Conservation (phyloP, 2,113 vertebrate species). For the Tonatia bakeri region DNA sequence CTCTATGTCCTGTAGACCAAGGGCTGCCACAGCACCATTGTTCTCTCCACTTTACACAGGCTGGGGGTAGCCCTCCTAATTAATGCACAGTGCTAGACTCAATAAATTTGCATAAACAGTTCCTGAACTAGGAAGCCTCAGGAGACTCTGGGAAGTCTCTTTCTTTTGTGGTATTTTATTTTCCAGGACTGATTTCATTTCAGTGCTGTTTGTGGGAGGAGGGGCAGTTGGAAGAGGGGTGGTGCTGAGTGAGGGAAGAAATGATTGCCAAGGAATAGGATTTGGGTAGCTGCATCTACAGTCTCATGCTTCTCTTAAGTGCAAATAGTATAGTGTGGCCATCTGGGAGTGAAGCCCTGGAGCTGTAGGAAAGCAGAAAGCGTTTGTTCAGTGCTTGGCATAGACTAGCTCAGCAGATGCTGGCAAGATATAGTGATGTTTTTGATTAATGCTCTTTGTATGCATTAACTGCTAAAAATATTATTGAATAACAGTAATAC, state of each 20-base stretch:
- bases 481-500: neutral
- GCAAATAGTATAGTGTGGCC: too few species aligned
- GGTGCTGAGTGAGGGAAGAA: neutral
- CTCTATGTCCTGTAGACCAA: neutral
- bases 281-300: neutral
- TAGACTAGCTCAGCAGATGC: neutral
- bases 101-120: neutral
- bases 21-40: neutral
- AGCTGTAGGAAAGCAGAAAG: neutral
- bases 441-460: neutral
- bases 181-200: neutral
- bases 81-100: neutral
- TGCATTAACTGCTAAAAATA: neutral
- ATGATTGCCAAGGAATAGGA: neutral
- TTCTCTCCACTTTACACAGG: neutral
- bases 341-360: neutral
- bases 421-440: neutral
- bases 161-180: conserved; percentile 14
- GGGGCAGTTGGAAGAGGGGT: neutral
- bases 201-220: neutral
- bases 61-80: neutral
- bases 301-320: neutral
- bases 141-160: neutral
- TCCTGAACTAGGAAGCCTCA: neutral
- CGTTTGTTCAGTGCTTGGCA: neutral